phyloP scores from a whole-genome alignment of 2,888 invertebrate genomes.

The Drosophila cognata region DNA sequence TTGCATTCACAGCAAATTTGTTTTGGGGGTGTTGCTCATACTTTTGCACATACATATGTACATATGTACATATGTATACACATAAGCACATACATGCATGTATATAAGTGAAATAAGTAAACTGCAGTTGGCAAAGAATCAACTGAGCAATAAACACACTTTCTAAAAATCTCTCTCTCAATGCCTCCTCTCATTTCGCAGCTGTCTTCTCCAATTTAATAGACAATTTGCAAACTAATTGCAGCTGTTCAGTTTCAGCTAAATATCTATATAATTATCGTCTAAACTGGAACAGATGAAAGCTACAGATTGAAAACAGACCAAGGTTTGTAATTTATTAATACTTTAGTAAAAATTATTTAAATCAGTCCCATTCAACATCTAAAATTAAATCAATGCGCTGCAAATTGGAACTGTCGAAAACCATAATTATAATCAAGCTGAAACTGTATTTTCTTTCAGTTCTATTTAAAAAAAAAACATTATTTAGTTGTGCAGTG shows the following conservation, averaged over 20 bases:
- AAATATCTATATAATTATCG: neutral
- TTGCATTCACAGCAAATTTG: constrained; percentile 11
- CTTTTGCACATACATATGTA: neutral
- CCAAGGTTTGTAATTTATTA: rapidly evolving
- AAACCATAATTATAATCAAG: neutral
- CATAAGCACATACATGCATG: neutral
- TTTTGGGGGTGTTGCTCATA: constrained; percentile 14
- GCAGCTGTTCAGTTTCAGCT: constrained; percentile 14
- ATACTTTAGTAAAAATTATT: neutral
- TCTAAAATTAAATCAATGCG: neutral
- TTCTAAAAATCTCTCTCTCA: neutral
- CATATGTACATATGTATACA: neutral
- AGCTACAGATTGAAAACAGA: neutral
- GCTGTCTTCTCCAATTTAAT: constrained; percentile 2
- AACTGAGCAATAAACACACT: neutral
- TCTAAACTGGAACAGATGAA: neutral
- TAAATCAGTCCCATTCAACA: neutral
- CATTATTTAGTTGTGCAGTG: too few species aligned
- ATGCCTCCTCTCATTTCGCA: neutral
- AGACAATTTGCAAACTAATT: neutral
- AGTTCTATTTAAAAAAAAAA: neutral
- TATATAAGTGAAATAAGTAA: neutral
- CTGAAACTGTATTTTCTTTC: neutral
- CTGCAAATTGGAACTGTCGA: neutral
- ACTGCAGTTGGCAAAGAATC: constrained; percentile 15